Evolutionary conservation across 2,888 invertebrate species (phyloP), one percentile per base, ranked within the genome.

Genomic region (Trichogramma evanescens): DNA sequence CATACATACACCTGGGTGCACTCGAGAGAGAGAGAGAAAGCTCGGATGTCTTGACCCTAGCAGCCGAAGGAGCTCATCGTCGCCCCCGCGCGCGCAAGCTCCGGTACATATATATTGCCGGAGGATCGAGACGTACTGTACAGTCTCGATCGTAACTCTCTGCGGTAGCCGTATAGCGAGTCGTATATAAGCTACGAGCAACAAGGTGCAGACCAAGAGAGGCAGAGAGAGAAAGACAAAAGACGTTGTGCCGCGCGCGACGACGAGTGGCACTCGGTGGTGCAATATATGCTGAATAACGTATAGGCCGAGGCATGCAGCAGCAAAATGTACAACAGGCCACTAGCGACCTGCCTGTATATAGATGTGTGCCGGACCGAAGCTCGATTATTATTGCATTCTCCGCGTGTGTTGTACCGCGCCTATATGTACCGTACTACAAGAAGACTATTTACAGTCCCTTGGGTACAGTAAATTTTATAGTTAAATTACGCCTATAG

Each of bases 171-270:
- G 52, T 52, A 56, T 61, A 53, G 45, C 58, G 53, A 54, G 10
- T 38, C 54, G 63, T 63, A 63, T 61, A 63, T 65, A 63, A 42
- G 7, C 46, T 61, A 56, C 51, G 56, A 58, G 57, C 13, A 49
- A 61, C 55, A 66, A 62, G 50, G 52, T 9, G 50, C 50, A 43
- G 55, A 61, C 54, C 51, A 58, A 63, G 55, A 57, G 63, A 56
- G 56, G 53, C 53, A 65, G 71, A 72, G 62, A 63, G 56, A 53
- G 56, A 55, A 59, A 56, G 64, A 61, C 61, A 63, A 65, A 63
- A 5, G n/a, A 13, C 44, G 45, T 6, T 6, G 59, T 49, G 59
- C 59, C 56, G 56, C 58, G 58, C 61, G 48, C 8, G n/a, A 13
- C 44, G 45, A 7, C 8, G 59, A 49, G 59, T 60, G 58, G 56